Conservation (phyloP, 2,113 vertebrate species). For the Lepus europaeus region DNA sequence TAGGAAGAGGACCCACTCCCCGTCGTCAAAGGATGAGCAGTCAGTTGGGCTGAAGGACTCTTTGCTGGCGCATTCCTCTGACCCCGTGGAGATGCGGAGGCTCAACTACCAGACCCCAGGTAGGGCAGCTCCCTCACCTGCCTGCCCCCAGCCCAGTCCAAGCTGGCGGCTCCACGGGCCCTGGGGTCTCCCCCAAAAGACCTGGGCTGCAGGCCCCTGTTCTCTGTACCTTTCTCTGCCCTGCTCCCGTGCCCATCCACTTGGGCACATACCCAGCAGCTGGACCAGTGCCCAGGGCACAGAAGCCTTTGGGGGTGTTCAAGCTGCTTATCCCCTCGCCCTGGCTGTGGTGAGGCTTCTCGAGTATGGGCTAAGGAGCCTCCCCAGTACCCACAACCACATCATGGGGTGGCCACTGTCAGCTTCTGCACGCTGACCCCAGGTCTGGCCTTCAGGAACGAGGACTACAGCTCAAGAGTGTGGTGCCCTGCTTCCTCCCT, state of each 20-base stretch:
- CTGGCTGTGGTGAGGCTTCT: not conserved
- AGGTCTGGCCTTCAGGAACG: fast-evolving
- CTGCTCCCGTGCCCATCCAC: not conserved
- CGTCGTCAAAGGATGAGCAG: slow-evolving; percentile 95
- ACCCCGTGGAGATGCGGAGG: slow-evolving; percentile 97
- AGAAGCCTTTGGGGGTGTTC: not conserved
- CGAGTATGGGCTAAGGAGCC: not conserved
- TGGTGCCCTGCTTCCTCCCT: not conserved
- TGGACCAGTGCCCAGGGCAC: fast-evolving
- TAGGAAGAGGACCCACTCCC: slow-evolving; percentile 95
- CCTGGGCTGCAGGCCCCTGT: not conserved
- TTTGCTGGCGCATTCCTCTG: slow-evolving; percentile 92
- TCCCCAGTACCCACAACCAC: not conserved
- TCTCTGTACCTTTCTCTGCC: not conserved
- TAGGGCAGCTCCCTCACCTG: slow-evolving; percentile 72
- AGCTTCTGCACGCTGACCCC: not conserved
- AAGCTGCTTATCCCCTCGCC: not conserved
- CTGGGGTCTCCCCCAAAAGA: fast-evolving
- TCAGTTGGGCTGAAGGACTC: slow-evolving; percentile 94
- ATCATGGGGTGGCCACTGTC: not conserved
- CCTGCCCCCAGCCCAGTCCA: not conserved
- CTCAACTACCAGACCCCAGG: slow-evolving; percentile 98
- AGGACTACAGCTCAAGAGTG: not conserved
- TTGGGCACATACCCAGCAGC: not conserved
- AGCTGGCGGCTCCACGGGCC: not conserved